Conservation (phyloP, 2,797 vertebrate genomes). For the Etheostoma nigrum region DNA sequence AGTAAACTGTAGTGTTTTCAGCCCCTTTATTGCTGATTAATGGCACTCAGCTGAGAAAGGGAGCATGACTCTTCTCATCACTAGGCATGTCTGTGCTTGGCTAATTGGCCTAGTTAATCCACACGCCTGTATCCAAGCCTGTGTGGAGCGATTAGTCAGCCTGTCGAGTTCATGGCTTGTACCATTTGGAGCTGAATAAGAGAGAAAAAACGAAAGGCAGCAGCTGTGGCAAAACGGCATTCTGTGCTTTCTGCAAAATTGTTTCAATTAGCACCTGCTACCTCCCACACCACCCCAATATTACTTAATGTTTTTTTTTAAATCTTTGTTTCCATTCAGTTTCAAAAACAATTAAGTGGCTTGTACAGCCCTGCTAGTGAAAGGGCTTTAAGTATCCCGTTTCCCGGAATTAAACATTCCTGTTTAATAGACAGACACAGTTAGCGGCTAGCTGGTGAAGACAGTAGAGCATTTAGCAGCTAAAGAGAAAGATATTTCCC, state of each 20-base stretch:
- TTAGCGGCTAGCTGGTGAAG: no score
- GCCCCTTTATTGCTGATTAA: conserved; percentile 77
- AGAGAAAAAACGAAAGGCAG: conserved; percentile 48
- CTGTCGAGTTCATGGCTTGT: conserved; percentile 54
- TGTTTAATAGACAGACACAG: not conserved
- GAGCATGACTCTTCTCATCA: conserved; percentile 71
- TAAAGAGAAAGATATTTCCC: not conserved
- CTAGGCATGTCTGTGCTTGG: conserved; percentile 61
- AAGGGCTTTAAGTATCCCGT: not conserved
- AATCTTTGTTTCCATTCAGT: conserved; percentile 15
- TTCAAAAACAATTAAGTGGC: conserved; percentile 23
- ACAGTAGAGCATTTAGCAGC: not conserved
- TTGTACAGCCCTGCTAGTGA: not conserved
- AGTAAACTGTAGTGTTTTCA: conserved; percentile 55
- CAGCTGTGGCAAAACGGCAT: conserved; percentile 65
- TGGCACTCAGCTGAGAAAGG: conserved; percentile 60
- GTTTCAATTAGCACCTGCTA: conserved; percentile 72
- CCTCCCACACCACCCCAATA: conserved; percentile 52
- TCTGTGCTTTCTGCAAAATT: conserved; percentile 64
- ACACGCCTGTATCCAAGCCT: conserved; percentile 58
- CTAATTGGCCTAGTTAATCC: conserved; percentile 80
- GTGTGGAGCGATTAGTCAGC: conserved; percentile 70
- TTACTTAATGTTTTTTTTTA: conserved; percentile 37
- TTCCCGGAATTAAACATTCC: no score
- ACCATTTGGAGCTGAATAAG: conserved; percentile 63